These are phyloP conservation scores for Rotaria socialis DNA, from an alignment of 2,888 invertebrate genomes.

Conservation along the genomic window DNA sequence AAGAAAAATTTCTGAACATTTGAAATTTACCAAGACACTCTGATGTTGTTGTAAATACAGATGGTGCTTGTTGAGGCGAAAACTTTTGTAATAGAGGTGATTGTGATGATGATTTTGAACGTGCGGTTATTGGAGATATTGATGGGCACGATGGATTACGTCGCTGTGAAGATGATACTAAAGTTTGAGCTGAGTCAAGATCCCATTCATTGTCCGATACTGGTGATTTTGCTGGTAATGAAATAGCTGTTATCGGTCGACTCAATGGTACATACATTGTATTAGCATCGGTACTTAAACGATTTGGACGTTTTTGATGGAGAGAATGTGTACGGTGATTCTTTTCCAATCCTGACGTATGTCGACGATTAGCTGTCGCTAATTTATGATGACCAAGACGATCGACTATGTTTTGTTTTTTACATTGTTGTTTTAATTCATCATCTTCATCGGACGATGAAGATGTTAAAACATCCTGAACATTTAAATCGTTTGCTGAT, in stretches of 20 bases:
- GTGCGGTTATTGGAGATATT: neutral
- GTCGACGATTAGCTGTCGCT: neutral
- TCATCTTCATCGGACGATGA: neutral
- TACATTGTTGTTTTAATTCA: neutral
- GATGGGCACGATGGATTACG: conserved; percentile 1
- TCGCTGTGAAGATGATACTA: neutral
- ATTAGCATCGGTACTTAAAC: neutral
- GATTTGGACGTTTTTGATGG: neutral
- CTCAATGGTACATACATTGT: neutral
- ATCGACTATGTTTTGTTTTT: neutral
- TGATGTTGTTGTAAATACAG: conserved; percentile 3
- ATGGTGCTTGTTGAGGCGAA: neutral
- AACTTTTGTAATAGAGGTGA: neutral
- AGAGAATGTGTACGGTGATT: neutral
- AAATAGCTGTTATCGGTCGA: conserved; percentile 22
- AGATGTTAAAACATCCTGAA: conserved; percentile 26
- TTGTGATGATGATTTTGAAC: neutral
- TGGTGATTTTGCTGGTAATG: neutral
- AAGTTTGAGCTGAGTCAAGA: neutral
- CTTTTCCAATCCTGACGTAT: neutral
- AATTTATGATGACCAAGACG: neutral
- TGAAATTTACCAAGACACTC: neutral
- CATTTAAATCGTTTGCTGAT: conserved; percentile 4
- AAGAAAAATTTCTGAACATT: neutral
- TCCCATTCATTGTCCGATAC: neutral